Evolutionary conservation across 2,113 vertebrate genomes (phyloP).

Genomic region (Elephas maximus): DNA sequence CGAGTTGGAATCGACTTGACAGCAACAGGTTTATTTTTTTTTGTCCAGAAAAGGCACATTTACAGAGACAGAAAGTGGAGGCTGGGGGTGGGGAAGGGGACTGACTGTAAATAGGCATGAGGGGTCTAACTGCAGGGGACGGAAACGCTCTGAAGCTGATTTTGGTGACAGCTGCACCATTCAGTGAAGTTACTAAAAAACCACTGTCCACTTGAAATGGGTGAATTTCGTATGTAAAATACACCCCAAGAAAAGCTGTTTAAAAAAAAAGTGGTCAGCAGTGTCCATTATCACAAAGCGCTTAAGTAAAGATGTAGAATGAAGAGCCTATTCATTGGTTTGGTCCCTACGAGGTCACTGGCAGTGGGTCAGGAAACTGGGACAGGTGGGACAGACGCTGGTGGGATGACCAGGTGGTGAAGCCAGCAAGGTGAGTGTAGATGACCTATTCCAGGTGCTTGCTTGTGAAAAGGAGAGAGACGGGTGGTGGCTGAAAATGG

Average conservation of each 20-base stretch:
- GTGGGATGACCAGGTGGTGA: background rate
- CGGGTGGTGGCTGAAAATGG: background rate
- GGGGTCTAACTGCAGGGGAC: background rate
- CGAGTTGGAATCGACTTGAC: too few species aligned
- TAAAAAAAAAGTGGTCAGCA: background rate
- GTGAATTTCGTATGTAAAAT: background rate
- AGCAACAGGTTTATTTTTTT: too few species aligned
- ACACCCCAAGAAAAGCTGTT: background rate
- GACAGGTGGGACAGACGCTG: background rate
- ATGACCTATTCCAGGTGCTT: constrained; percentile 68
- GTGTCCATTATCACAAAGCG: background rate
- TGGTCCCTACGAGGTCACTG: background rate
- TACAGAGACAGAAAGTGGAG: background rate
- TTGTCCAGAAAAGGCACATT: background rate
- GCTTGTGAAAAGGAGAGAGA: constrained; percentile 26
- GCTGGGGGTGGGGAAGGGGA: background rate
- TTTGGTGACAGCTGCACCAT: background rate
- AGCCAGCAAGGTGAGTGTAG: background rate
- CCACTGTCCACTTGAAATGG: background rate
- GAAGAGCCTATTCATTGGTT: background rate
- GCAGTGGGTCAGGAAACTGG: background rate
- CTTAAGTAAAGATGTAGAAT: background rate
- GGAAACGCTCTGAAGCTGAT: background rate
- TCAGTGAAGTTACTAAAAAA: background rate
- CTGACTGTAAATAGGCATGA: background rate